phyloP scores from a whole-genome alignment of 2,888 invertebrate species.

The Rhopalosiphum nymphaeae region DNA sequence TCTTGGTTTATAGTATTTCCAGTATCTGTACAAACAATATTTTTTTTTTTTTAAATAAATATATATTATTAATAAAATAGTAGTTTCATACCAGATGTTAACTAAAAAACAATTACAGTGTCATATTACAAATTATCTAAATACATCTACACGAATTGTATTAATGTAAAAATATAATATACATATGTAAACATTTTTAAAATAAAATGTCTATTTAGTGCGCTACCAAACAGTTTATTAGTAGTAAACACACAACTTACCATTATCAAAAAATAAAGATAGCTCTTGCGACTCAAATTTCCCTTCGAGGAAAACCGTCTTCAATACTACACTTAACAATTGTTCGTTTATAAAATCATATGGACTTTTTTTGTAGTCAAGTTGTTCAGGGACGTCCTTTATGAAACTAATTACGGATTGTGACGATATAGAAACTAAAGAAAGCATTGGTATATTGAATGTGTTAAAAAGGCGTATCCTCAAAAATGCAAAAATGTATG shows the following conservation, averaged over 20 bases:
- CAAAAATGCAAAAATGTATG: conserved; percentile 5
- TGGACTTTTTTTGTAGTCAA: neutral
- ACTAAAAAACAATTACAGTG: neutral
- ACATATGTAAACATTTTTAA: neutral
- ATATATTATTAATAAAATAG: neutral
- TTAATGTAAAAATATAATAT: neutral
- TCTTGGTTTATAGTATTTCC: neutral
- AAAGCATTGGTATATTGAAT: conserved; percentile 42
- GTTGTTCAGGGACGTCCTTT: conserved; percentile 54
- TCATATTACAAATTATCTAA: neutral
- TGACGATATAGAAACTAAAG: conserved; percentile 60
- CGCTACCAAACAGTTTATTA: neutral
- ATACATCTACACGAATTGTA: neutral
- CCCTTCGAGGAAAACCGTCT: conserved; percentile 53
- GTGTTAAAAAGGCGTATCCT: conserved; percentile 53
- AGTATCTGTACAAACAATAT: neutral
- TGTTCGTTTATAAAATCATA: neutral
- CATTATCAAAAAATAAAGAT: conserved; percentile 56
- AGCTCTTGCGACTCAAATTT: conserved; percentile 58
- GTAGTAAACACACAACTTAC: conserved; percentile 31
- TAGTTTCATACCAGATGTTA: neutral
- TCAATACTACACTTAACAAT: conserved; percentile 28
- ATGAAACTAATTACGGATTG: conserved; percentile 64
- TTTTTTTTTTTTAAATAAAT: neutral
- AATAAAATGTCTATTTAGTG: neutral